Base-by-base conservation (phyloP, 2,797 vertebrate species). In the Ctenopoma kingsleyae region DNA sequence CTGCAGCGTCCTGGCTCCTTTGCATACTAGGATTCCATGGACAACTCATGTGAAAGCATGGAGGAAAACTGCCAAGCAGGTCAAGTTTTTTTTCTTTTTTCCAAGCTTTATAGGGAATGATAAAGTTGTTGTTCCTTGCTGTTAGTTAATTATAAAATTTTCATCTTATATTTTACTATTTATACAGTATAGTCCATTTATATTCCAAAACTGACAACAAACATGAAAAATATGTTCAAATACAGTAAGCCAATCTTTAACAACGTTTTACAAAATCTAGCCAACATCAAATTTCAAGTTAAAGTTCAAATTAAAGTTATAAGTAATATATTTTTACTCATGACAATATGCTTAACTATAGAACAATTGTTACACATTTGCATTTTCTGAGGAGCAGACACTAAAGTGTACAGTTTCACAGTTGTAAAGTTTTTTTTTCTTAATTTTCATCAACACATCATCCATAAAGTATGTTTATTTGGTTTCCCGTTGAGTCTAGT, bases 11-110 rank as follows among this genome's bases (percentile, higher is more conserved):
- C 50, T 0, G 36, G 46, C 86, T 90, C 40, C 40, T 95, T 95
- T 95, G 93, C 93, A 94, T 93, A 83, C 6, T 17, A 85, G 82
- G 82, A 90, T 93, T 93, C 90, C 93, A 83, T 91, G 88, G 89
- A 93, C 90, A 59, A 70, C 67, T 81, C 22, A 64, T 86, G 87
- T 86, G 52, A 83, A 88, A 87, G 71, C 48, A 53, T 53, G 57
- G 78, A 61, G 86, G 86, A 91, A 93, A 91, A 81, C 80, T 63
- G 80, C 80, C 74, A 76, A 69, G 59, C 64, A 52, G 93, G 87
- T 87, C 92, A 94, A 94, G 94, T 93, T 81, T 92, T 78, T 79
- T 84, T 80, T 74, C 61, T 83, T 88, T 88, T 91, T 93, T 91
- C 91, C 89, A 90, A 60, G 79, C 75, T 83, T 82, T 68, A 71